These are phyloP conservation scores for Apeltes quadracus DNA, from an alignment of 2,113 vertebrate species.

Conservation along the genomic window DNA sequence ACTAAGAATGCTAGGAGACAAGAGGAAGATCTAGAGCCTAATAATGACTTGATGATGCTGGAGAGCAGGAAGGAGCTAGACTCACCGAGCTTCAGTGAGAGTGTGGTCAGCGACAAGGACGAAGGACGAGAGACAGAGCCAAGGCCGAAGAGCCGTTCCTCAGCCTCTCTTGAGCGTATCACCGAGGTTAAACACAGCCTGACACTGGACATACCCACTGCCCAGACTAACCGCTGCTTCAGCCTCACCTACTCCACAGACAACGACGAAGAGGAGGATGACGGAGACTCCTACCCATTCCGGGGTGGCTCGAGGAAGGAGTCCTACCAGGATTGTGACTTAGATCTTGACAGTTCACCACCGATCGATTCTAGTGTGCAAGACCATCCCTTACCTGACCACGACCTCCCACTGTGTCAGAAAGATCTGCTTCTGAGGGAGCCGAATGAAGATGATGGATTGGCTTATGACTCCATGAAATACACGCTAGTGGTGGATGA, in stretches of 20 bases:
- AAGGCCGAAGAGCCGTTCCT: conserved; percentile 62
- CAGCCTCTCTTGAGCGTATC: conserved; percentile 79
- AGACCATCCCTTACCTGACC: conserved; percentile 56
- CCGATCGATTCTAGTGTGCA: conserved; percentile 77
- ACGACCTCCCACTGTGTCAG: conserved; percentile 69
- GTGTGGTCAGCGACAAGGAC: conserved; percentile 78
- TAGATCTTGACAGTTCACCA: conserved; percentile 75
- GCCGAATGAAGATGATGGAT: conserved; percentile 80
- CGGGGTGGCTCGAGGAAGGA: conserved; percentile 70
- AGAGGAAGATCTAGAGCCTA: conserved; percentile 74
- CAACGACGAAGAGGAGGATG: conserved; percentile 82
- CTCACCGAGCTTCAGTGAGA: conserved; percentile 77
- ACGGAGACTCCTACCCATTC: conserved; percentile 73
- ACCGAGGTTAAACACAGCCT: conserved; percentile 81
- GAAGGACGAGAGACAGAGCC: conserved; percentile 75
- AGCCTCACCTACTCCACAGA: conserved; percentile 83
- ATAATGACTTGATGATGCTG: conserved; percentile 79
- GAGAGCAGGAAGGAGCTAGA: conserved; percentile 73
- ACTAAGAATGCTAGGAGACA: conserved; percentile 64
- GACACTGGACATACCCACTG: conserved; percentile 81
- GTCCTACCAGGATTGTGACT: conserved; percentile 74
- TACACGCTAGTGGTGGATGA: conserved; percentile 98
- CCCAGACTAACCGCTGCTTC: conserved; percentile 88
- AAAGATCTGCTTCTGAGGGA: conserved; percentile 59
- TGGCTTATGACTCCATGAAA: conserved; percentile 96